These are phyloP conservation scores for Limulus polyphemus DNA, from an alignment of 2,888 invertebrate genomes.

Conservation along the genomic window DNA sequence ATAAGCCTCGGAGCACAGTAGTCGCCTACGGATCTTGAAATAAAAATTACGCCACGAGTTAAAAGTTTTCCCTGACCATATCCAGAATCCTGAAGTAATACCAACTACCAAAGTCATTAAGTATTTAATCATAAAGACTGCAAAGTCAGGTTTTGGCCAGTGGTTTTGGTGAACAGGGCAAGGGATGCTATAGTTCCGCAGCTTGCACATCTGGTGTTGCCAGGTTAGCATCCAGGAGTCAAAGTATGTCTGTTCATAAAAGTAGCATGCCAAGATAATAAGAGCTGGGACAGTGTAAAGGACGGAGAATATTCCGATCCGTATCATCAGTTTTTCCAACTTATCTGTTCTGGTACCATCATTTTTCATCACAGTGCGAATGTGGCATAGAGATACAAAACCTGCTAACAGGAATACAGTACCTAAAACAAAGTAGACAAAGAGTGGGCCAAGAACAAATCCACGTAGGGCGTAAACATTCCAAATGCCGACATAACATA, in stretches of 20 bases:
- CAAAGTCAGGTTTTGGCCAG: constrained; percentile 52
- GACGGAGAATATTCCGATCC: constrained; percentile 92
- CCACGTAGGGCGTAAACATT: constrained; percentile 67
- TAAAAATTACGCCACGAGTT: constrained; percentile 83
- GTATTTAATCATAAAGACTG: constrained; percentile 91
- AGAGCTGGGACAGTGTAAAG: constrained; percentile 93
- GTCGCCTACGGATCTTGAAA: constrained; percentile 23
- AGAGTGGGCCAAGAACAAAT: constrained; percentile 83
- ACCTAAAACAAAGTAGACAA: constrained; percentile 79
- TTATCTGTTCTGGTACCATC: constrained; percentile 90
- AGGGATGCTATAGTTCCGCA: constrained; percentile 24
- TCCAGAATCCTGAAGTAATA: constrained; percentile 93
- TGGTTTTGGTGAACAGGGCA: constrained; percentile 21
- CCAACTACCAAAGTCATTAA: constrained; percentile 93
- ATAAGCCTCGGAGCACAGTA: constrained; percentile 18
- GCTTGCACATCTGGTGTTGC: constrained; percentile 51
- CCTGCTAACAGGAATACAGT: constrained; percentile 85
- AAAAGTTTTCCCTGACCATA: constrained; percentile 92
- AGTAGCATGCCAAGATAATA: constrained; percentile 80
- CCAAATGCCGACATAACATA: constrained; percentile 87
- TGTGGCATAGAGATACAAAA: constrained; percentile 88
- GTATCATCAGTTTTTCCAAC: constrained; percentile 89
- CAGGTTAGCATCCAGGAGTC: constrained; percentile 76
- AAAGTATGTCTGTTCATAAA: constrained; percentile 83
- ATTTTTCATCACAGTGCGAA: constrained; percentile 92